Evolutionary conservation across 1,140 invertebrate genomes (phyloP).

Genomic region (Zaprionus vittiger): DNA sequence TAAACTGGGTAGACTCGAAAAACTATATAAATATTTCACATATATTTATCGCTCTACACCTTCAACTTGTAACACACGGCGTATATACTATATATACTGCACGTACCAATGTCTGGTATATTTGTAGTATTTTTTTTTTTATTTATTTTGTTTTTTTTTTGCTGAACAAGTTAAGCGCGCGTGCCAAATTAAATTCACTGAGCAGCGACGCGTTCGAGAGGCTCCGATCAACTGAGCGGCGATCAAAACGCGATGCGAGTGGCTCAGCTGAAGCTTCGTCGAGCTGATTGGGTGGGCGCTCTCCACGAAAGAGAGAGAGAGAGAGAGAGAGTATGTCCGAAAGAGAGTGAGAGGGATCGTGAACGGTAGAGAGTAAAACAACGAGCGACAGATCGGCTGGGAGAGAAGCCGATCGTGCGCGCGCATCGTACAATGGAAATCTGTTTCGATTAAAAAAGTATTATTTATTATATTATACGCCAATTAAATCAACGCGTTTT

Average conservation of each 20-base stretch:
- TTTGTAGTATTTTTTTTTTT: constrained; percentile 34
- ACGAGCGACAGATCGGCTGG: constrained; percentile 13
- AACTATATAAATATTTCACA: not conserved
- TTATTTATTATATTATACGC: too few relatives aligned
- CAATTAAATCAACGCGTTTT: not conserved
- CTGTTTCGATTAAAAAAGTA: constrained; percentile 4
- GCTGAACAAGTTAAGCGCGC: constrained; percentile 34
- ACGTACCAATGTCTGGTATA: not conserved
- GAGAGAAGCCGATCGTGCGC: not conserved
- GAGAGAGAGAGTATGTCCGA: not conserved
- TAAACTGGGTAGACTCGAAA: not conserved
- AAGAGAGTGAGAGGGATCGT: not conserved
- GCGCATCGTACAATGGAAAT: constrained; percentile 3
- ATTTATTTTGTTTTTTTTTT: constrained; percentile 20
- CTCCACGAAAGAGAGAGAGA: constrained; percentile 6
- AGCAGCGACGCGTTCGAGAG: constrained; percentile 71
- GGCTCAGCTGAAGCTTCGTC: constrained; percentile 43
- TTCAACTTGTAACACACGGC: not conserved
- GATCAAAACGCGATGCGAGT: constrained; percentile 60
- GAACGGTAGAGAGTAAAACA: not conserved
- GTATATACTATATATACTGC: constrained; percentile 6
- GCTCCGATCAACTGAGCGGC: constrained; percentile 82
- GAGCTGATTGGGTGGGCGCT: constrained; percentile 5
- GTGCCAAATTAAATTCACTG: constrained; percentile 52
- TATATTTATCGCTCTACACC: constrained; percentile 2